These are phyloP conservation scores for Popillia japonica DNA, from an alignment of 1,140 invertebrate species.

Conservation along the genomic window DNA sequence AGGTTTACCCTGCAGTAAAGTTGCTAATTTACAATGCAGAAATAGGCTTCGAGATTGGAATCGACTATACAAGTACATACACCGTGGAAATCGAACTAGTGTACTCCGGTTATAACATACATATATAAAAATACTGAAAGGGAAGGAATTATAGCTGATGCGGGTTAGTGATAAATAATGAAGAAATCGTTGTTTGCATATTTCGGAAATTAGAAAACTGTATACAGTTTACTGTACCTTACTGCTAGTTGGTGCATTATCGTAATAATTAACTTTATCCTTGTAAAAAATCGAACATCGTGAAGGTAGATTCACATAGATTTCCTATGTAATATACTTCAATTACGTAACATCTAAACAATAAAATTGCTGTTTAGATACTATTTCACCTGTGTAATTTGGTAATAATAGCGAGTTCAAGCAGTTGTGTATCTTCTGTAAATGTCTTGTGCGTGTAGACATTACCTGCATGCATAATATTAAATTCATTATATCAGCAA, in stretches of 20 bases:
- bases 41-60: not conserved
- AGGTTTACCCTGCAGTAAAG: slow-evolving; percentile 1
- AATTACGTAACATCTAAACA: slow-evolving; percentile 8
- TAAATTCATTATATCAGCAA: not conserved
- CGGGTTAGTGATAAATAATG: not conserved
- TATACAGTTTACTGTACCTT: too few relatives aligned
- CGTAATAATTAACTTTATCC: not conserved
- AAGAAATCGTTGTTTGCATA: not conserved
- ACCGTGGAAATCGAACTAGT: not conserved
- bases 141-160: not conserved
- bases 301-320: not conserved
- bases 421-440: too few relatives aligned
- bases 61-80: not conserved
- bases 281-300: not conserved
- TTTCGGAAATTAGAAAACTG: not conserved
- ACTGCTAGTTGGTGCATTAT: too few relatives aligned
- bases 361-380: slow-evolving; percentile 22
- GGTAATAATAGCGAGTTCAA: too few relatives aligned
- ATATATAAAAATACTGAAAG: not conserved
- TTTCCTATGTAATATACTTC: not conserved
- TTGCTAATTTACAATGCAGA: not conserved
- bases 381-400: too few relatives aligned
- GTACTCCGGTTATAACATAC: not conserved
- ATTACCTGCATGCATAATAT: slow-evolving; percentile 20
- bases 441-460: too few relatives aligned